These are phyloP conservation scores for Gasterosteus aculeatus DNA, from an alignment of 2,113 vertebrate species.

Conservation along the genomic window DNA sequence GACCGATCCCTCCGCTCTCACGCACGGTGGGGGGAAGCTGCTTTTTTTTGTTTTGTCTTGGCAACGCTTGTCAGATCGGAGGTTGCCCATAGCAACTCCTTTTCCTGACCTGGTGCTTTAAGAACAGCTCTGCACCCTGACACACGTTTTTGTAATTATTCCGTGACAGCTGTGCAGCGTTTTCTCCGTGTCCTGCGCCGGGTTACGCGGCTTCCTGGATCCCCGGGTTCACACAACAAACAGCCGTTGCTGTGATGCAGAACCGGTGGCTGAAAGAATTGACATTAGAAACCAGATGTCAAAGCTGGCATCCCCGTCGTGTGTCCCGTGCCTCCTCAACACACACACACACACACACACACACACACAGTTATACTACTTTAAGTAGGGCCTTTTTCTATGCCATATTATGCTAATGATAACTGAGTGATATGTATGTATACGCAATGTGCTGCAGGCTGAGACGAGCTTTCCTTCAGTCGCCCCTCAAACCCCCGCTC, in stretches of 20 bases:
- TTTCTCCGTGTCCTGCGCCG: constrained; percentile 30
- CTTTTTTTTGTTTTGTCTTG: constrained; percentile 78
- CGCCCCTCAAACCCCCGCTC: constrained; percentile 28
- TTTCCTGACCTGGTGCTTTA: constrained; percentile 68
- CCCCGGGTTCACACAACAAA: constrained; percentile 16
- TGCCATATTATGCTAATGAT: constrained; percentile 76
- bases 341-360: constrained; percentile 46
- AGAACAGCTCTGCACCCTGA: constrained; percentile 37
- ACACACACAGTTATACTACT: constrained; percentile 62
- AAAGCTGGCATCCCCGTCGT: constrained; percentile 3
- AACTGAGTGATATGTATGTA: constrained; percentile 78
- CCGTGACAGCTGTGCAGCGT: constrained; percentile 25
- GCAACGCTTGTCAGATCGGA: constrained; percentile 68
- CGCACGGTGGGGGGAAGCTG: constrained; percentile 23
- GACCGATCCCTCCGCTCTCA: constrained; percentile 53
- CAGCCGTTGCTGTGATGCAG: constrained; percentile 35
- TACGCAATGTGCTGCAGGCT: constrained; percentile 69
- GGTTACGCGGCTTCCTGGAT: constrained; percentile 32
- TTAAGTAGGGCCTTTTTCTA: constrained; percentile 75
- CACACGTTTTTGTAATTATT: constrained; percentile 50
- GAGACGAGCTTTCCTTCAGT: constrained; percentile 57
- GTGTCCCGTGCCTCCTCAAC: constrained; percentile 61
- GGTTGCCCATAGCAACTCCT: constrained; percentile 72
- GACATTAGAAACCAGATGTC: constrained; percentile 32
- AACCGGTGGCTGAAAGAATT: constrained; percentile 23